Percentiles rank a stretch among this genome's conserved stretches.
Evolutionary conservation across 2,888 invertebrate genomes (phyloP).

Genomic region (Cephalotes varians): DNA sequence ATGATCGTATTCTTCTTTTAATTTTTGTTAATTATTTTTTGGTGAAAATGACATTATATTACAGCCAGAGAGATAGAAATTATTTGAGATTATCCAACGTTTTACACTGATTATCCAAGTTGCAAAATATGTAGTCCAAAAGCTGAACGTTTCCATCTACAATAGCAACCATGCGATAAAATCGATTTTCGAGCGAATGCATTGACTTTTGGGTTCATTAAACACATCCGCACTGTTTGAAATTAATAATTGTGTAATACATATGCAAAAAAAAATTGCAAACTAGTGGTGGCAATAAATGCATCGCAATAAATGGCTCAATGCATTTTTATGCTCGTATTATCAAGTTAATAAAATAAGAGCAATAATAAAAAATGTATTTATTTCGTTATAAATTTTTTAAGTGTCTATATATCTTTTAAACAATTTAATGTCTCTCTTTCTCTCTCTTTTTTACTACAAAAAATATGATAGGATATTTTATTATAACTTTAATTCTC

Average conservation of each 20-base stretch:
- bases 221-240: slow-evolving; percentile 60
- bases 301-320: too few species aligned
- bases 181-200: slow-evolving; percentile 71
- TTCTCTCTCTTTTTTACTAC: background rate
- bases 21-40: background rate
- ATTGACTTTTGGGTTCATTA: slow-evolving; percentile 73
- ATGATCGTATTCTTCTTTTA: background rate
- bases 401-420: background rate
- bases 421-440: background rate
- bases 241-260: slow-evolving; percentile 67
- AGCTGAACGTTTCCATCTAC: slow-evolving; percentile 33
- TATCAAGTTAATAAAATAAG: background rate
- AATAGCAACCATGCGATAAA: slow-evolving; percentile 66
- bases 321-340: background rate
- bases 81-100: background rate
- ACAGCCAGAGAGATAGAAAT: background rate
- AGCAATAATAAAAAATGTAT: background rate
- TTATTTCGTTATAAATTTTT: background rate
- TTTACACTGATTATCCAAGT: background rate
- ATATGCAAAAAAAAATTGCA: background rate
- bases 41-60: background rate
- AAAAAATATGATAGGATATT: background rate
- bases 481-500: background rate
- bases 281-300: too few species aligned
- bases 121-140: background rate